Base-by-base conservation (phyloP, 2,797 vertebrate genomes). In the Gallirallus australis region DNA sequence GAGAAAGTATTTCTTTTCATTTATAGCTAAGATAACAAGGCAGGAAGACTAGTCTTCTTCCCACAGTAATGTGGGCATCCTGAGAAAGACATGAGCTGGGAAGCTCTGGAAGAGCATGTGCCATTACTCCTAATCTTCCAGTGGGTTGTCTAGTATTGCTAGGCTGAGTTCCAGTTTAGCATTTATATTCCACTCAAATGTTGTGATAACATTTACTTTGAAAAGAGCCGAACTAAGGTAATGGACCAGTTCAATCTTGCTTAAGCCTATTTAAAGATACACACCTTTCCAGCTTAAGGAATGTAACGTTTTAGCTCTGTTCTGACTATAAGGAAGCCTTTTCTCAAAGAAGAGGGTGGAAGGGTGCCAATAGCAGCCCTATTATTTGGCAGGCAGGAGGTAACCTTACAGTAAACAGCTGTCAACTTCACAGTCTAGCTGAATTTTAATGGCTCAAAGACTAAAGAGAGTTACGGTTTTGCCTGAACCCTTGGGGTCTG, bases 391-490 rank as follows among this genome's bases (percentile, higher is more conserved):
- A 97, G 89, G 90, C 93, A 89, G 95, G 93, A 95, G 92, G 94
- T 93, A 95, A 95, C 95, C 93, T 94, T 94, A 93, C 95, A 95
- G 94, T 95, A 97, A 96, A 97, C 93, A 96, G 95, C 95, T 97
- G 96, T 96, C 96, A 95, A 9, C 90, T 93, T 95, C 11, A 13
- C 78, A 85, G 92, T 85, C 86, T 92, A 59, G 83, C 88, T 96
- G 88, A 93, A 95, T 96, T 96, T 95, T 93, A 96, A 95, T 91
- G 70, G 81, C 82, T 94, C 61, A 37, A 69, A 92, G 92, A 89
- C 81, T 76, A 47, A 92, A 81, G 61, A 92, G 89, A 90, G 53
- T 92, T 92, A 92, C 1, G 71, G 11, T 75, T 93, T 52, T 68
- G 61, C 78, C 69, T 93, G 89, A 93, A 83, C 86, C 61, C 59